Evolutionary conservation across 2,797 vertebrate genomes (phyloP).

Genomic region (Huso huso): DNA sequence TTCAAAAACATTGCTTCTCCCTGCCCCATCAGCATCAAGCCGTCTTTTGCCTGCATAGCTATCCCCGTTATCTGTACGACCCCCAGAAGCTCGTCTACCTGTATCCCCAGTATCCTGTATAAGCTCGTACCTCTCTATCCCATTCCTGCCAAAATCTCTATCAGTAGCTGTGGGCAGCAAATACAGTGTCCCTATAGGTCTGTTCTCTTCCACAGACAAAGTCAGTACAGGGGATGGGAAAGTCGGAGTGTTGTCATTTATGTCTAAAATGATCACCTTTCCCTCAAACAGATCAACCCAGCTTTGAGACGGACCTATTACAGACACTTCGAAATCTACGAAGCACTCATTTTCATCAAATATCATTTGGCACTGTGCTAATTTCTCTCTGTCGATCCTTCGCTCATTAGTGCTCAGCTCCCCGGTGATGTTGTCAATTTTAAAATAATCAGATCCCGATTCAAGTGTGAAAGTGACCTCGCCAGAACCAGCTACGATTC

Average conservation of each 20-base stretch:
- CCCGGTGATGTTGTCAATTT: slow-evolving; percentile 97
- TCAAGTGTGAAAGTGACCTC: slow-evolving; percentile 97
- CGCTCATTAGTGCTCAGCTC: slow-evolving; percentile 92
- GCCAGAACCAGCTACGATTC: slow-evolving; percentile 82
- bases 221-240: slow-evolving; percentile 94
- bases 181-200: slow-evolving; percentile 93
- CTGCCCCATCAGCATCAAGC: slow-evolving; percentile 56
- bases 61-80: slow-evolving; percentile 41
- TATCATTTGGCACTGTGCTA: slow-evolving; percentile 98
- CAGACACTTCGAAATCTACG: slow-evolving; percentile 95
- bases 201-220: slow-evolving; percentile 95
- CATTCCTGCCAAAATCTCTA: slow-evolving; percentile 91
- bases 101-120: slow-evolving; percentile 81
- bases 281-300: slow-evolving; percentile 97
- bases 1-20: slow-evolving; percentile 86
- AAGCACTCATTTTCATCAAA: slow-evolving; percentile 98
- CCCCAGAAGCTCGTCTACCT: slow-evolving; percentile 48
- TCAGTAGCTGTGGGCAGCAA: slow-evolving; percentile 93
- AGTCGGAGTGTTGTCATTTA: slow-evolving; percentile 96
- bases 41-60: slow-evolving; percentile 63
- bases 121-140: slow-evolving; percentile 93
- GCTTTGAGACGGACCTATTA: slow-evolving; percentile 96
- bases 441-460: slow-evolving; percentile 92
- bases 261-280: slow-evolving; percentile 90
- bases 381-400: slow-evolving; percentile 93